phyloP scores from a whole-genome alignment of 2,797 vertebrate genomes.

The Fistularia commersonii region DNA sequence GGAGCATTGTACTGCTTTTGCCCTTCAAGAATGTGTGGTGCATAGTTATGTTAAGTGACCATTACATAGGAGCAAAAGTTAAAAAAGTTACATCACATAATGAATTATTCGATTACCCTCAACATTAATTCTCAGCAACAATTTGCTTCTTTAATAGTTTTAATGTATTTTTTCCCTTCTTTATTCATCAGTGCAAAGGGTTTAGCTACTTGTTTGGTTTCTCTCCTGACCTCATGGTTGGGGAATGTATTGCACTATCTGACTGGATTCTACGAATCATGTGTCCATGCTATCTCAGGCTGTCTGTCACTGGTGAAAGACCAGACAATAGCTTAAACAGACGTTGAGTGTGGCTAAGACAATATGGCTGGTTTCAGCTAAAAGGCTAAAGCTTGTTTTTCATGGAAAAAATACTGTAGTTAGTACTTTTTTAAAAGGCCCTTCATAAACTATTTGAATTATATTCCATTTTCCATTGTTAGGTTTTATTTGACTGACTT shows the following conservation, averaged over 20 bases:
- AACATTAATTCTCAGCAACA: constrained; percentile 15
- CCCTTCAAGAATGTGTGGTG: constrained; percentile 47
- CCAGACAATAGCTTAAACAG: constrained; percentile 18
- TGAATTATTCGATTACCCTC: constrained; percentile 21
- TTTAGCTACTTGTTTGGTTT: no score
- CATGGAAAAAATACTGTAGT: no score
- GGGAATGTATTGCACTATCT: no score
- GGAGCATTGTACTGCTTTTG: constrained; percentile 56
- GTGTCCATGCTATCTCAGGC: neutral
- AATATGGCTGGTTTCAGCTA: constrained; percentile 10
- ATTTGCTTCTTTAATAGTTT: neutral
- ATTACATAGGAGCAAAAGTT: constrained; percentile 31
- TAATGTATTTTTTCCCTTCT: no score
- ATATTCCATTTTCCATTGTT: no score
- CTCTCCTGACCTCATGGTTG: no score
- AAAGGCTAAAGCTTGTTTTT: constrained; percentile 9
- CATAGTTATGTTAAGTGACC: constrained; percentile 51
- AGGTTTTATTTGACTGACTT: neutral
- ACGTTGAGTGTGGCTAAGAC: constrained; percentile 21
- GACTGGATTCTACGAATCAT: neutral
- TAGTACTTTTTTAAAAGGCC: neutral
- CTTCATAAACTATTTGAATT: neutral
- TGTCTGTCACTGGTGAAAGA: constrained; percentile 6
- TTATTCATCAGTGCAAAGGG: no score
- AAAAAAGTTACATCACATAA: constrained; percentile 32